A percentile compares a stretch with the other conserved stretches of the same genome.
Conservation (phyloP, 2,888 invertebrate genomes). For the Loripinus fragilis region DNA sequence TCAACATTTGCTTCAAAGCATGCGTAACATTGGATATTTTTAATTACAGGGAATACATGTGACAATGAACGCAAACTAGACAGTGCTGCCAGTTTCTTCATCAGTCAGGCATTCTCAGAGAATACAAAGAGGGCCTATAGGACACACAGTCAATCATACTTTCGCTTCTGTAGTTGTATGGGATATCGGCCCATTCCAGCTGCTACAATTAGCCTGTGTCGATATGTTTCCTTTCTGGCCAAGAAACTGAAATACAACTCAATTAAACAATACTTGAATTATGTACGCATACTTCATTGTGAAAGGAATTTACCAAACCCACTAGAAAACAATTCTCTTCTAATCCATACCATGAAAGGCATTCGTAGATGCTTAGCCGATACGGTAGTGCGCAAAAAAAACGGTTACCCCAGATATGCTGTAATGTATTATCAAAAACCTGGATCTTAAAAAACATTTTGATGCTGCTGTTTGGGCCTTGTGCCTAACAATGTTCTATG, state of each 20-base stretch:
- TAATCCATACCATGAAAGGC: too few species aligned
- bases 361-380: slow-evolving; percentile 29
- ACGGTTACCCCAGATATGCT: slow-evolving; percentile 33
- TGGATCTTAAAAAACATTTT: slow-evolving; percentile 21
- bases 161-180: too few species aligned
- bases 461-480: slow-evolving; percentile 32
- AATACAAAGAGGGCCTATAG: slow-evolving; percentile 4
- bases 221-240: too few species aligned
- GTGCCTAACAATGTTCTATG: too few species aligned
- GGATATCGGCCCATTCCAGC: slow-evolving; percentile 27
- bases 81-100: too few species aligned
- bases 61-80: background rate
- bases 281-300: slow-evolving; percentile 33
- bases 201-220: too few species aligned
- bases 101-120: slow-evolving; percentile 17
- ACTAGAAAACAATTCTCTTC: slow-evolving; percentile 28
- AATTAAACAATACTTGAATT: too few species aligned
- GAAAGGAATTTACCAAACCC: slow-evolving; percentile 31
- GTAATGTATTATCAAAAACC: background rate
- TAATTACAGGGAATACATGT: too few species aligned
- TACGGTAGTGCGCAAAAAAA: slow-evolving; percentile 26
- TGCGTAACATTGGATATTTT: too few species aligned
- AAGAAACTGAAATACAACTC: too few species aligned
- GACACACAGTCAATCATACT: slow-evolving; percentile 5
- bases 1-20: too few species aligned